Conservation (phyloP, 2,113 vertebrate genomes). For the Heliornis fulica region DNA sequence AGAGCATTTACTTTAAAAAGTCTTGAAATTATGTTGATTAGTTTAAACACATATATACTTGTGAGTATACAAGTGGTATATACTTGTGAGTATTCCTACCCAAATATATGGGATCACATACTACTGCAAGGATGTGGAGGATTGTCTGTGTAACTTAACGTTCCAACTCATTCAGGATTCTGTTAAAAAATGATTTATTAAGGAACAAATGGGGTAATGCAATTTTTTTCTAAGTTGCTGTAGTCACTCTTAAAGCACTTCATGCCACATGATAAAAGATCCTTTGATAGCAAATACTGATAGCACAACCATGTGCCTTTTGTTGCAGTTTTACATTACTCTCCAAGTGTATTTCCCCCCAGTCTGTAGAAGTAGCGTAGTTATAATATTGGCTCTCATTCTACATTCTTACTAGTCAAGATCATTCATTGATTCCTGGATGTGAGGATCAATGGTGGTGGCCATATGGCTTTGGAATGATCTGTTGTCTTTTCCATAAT, state of each 20-base stretch:
- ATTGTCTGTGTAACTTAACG: not conserved
- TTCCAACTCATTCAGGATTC: not conserved
- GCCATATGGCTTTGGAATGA: conserved; percentile 63
- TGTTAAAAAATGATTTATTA: conserved; percentile 41
- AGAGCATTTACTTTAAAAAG: not conserved
- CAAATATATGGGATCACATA: not conserved
- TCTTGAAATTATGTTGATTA: not conserved
- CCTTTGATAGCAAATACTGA: conserved; percentile 19
- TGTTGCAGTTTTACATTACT: conserved; percentile 51
- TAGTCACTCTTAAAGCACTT: conserved; percentile 35
- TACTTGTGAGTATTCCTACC: not conserved
- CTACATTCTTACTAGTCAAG: conserved; percentile 61
- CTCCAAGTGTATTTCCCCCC: not conserved
- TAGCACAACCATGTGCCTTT: not conserved
- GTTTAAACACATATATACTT: no score
- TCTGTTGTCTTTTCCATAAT: conserved; percentile 65
- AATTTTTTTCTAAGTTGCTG: not conserved
- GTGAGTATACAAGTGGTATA: not conserved
- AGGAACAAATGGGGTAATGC: conserved; percentile 23
- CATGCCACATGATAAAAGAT: not conserved
- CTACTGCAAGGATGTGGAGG: not conserved
- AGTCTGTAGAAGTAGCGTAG: not conserved
- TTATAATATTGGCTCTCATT: conserved; percentile 37
- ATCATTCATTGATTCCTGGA: conserved; percentile 60
- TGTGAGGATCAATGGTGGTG: conserved; percentile 53